A percentile compares a stretch with the other conserved stretches of the same genome.
These are phyloP conservation scores for Pterophyllum scalare DNA, from an alignment of 2,113 vertebrate genomes.

Conservation along the genomic window DNA sequence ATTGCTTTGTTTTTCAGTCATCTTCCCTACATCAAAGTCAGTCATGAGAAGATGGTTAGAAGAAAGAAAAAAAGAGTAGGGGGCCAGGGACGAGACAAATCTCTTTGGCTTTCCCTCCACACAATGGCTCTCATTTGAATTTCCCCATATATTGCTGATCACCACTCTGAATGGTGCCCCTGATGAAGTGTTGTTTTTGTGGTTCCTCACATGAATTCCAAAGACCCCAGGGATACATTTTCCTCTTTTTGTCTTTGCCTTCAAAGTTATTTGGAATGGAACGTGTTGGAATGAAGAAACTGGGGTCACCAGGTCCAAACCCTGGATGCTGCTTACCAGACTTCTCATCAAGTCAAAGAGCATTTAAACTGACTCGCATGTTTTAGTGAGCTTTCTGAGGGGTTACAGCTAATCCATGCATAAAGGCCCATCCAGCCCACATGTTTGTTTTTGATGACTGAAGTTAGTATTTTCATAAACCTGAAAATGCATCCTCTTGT, in stretches of 20 bases:
- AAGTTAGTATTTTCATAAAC: constrained; percentile 5
- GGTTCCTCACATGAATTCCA: constrained; percentile 71
- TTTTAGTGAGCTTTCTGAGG: constrained; percentile 51
- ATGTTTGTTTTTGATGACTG: constrained; percentile 29
- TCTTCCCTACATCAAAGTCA: constrained; percentile 80
- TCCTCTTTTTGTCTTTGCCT: constrained; percentile 80
- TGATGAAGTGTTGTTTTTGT: constrained; percentile 82
- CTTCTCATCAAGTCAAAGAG: constrained; percentile 58
- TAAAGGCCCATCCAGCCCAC: constrained; percentile 26
- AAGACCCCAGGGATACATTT: constrained; percentile 76
- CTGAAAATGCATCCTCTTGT: neutral
- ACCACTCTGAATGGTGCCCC: constrained; percentile 72
- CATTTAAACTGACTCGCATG: constrained; percentile 46
- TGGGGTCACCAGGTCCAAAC: constrained; percentile 66
- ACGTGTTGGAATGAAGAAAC: constrained; percentile 68
- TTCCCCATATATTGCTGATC: constrained; percentile 77
- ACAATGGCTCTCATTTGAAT: constrained; percentile 79
- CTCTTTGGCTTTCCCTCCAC: constrained; percentile 70
- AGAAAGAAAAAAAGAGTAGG: constrained; percentile 44
- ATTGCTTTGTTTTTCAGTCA: constrained; percentile 80
- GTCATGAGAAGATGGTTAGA: constrained; percentile 60
- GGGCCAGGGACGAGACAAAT: constrained; percentile 74
- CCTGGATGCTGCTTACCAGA: constrained; percentile 67
- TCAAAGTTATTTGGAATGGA: constrained; percentile 74
- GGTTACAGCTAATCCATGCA: constrained; percentile 35